Evolutionary conservation across 1,140 invertebrate species (phyloP), one percentile per base, ranked within the genome.

Genomic region (Oryctes rhinoceros): DNA sequence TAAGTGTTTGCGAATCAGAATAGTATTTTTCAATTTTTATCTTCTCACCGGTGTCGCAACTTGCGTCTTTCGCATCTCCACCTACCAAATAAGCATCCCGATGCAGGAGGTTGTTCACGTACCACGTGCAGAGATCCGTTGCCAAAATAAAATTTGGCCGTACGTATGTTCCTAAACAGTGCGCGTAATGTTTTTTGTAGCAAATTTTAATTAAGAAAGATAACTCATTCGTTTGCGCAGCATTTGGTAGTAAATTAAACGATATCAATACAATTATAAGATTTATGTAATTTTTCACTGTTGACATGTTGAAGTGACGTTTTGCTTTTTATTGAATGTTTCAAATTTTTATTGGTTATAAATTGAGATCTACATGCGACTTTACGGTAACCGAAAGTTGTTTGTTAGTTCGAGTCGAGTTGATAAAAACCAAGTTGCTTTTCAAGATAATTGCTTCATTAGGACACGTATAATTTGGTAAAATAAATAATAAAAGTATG

Each of bases 121-220:
- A 37, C 18, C 71, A 37, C 30, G 71, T 10, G 6, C 30, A 44
- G 7, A 18, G 71, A 18, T 75, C 71, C 20, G 30, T 75, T 18
- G 24, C 9, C 24, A 75, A 75, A 20, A 75, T 75, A 15, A 4
- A 75, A 35, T 44, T 37, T 75, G 71, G 71, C 20, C 39, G 71
- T 75, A 75, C 4, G 20, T 35, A 75, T 20, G 71, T 35, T 75
- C 39, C 53, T 15, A 62, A 13, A 62, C 53, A 62, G 53, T 18
- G 53, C 5, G 7, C 13, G 9, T 62, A 62, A n/a, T 62, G 53
- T 15, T 20, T n/a, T 15, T 18, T 62, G 20, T 62, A 62, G 53
- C 53, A 62, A 20, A 62, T 20, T 62, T 62, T 62, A 18, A 62
- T 62, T 20, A 62, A 62, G 20, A 18, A 62, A 13, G 53, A 20